These are phyloP conservation scores for Microctonus aethiopoides DNA, from an alignment of 2,888 invertebrate genomes.

Conservation along the genomic window DNA sequence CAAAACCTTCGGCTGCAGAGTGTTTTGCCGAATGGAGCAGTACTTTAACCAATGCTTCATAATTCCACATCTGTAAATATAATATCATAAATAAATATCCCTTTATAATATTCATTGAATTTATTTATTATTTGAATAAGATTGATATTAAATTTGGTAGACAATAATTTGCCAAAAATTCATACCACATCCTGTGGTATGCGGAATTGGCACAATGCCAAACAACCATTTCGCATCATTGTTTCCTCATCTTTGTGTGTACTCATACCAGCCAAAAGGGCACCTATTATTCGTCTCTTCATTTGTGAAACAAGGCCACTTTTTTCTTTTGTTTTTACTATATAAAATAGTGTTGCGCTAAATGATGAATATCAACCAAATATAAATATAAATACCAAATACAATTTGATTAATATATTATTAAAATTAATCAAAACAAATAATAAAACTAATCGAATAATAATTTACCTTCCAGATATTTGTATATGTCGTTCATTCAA, in stretches of 20 bases:
- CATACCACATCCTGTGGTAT: slow-evolving; percentile 94
- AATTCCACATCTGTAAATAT: slow-evolving; percentile 83
- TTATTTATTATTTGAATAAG: background rate
- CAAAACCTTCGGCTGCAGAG: slow-evolving; percentile 88
- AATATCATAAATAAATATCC: too few relatives aligned
- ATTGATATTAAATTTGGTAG: background rate
- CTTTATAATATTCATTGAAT: too few relatives aligned
- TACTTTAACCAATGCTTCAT: slow-evolving; percentile 85
- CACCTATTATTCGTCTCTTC: slow-evolving; percentile 83
- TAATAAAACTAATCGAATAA: slow-evolving; percentile 20
- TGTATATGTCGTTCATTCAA: slow-evolving; percentile 89
- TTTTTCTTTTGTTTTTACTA: slow-evolving; percentile 88
- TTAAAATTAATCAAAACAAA: background rate
- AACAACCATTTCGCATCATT: slow-evolving; percentile 96
- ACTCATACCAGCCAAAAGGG: slow-evolving; percentile 90
- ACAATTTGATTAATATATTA: too few relatives aligned
- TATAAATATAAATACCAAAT: slow-evolving; percentile 7
- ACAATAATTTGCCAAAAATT: slow-evolving; percentile 44
- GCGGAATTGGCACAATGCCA: slow-evolving; percentile 93
- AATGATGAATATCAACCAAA: slow-evolving; percentile 14
- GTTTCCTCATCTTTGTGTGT: slow-evolving; percentile 86
- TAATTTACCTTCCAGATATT: slow-evolving; percentile 84
- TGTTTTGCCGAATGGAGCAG: slow-evolving; percentile 84
- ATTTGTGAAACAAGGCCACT: slow-evolving; percentile 78
- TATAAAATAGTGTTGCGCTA: slow-evolving; percentile 94